Evolutionary conservation across 2,113 vertebrate species (phyloP), one percentile per base, ranked within the genome.

Genomic region (Dissostichus mawsoni): DNA sequence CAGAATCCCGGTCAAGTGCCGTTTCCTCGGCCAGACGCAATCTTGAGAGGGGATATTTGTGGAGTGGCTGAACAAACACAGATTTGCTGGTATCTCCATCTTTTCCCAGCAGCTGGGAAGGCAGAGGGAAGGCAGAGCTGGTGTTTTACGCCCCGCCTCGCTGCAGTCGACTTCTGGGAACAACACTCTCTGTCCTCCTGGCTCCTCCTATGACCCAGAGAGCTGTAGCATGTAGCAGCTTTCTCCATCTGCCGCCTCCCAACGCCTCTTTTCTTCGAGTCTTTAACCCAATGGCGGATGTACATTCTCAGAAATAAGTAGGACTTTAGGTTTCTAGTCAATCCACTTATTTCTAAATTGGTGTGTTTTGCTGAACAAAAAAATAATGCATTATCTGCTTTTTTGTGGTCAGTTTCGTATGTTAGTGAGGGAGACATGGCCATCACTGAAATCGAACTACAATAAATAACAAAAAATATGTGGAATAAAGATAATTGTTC

Each of bases 11-110:
- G 87, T 92, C 87, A 90, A 94, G 92, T 92, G 87, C 90, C 59
- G 91, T 93, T 95, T 96, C 95, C 94, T 95, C 69, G 11, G 84
- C 90, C 92, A 84, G 89, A 73, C 87, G 78, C 89, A 91, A 93
- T 93, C 93, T 92, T 86, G 74, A 93, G 91, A 93, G 86, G 93
- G 95, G 92, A 95, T 95, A 95, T 95, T 95, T 95, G 94, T 92
- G 86, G 93, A 95, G 92, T 92, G 94, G 93, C 95, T 96, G 95
- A 95, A 95, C 94, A 96, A 96, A 96, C 95, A 96, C 88, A 93
- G 95, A 96, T 96, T 95, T 93, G 94, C 94, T 82, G 84, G 91
- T 95, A 95, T 95, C 94, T 94, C 87, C 92, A 87, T 92, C 90
- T 93, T 93, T 95, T 96, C 95, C 94, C 95, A 95, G 94, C 92